Evolutionary conservation across 2,888 invertebrate genomes (phyloP).

Genomic region (Nomada flava): DNA sequence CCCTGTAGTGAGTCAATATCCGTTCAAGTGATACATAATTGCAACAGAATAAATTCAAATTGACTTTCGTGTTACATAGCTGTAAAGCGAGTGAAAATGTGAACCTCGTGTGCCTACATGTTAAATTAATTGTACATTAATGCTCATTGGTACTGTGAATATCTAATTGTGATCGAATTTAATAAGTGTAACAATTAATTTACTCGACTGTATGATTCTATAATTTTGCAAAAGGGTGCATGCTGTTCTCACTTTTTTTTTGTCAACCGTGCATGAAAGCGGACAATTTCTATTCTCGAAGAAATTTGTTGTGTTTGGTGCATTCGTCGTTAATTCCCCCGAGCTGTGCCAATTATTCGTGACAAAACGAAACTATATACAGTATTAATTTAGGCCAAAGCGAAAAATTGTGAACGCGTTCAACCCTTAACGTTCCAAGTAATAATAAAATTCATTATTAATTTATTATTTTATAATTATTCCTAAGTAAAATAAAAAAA

Average conservation of each 20-base stretch:
- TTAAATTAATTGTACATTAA: constrained; percentile 7
- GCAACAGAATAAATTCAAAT: constrained; percentile 1
- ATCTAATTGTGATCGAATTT: not conserved
- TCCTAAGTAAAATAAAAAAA: not conserved
- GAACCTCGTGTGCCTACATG: not conserved
- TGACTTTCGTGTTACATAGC: constrained; percentile 12
- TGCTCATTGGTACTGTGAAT: constrained; percentile 1
- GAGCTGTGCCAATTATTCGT: constrained; percentile 43
- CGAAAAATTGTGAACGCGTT: constrained; percentile 56
- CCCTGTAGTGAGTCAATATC: constrained; percentile 14
- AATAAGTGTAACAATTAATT: not conserved
- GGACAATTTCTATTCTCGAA: constrained; percentile 15
- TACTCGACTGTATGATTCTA: constrained; percentile 6
- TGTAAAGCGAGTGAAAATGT: constrained; percentile 25
- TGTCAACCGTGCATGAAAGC: constrained; percentile 46
- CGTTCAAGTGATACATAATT: not conserved
- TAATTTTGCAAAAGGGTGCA: constrained; percentile 31
- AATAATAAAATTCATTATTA: not conserved
- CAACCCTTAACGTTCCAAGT: constrained; percentile 57
- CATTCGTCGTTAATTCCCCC: constrained; percentile 12
- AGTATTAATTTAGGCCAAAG: constrained; percentile 66
- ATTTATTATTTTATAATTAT: not conserved
- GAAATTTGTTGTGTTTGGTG: constrained; percentile 31
- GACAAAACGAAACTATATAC: constrained; percentile 30
- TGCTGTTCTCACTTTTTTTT: constrained; percentile 18